Evolutionary conservation across 2,113 vertebrate genomes (phyloP).

Genomic region (Arvicanthis niloticus): DNA sequence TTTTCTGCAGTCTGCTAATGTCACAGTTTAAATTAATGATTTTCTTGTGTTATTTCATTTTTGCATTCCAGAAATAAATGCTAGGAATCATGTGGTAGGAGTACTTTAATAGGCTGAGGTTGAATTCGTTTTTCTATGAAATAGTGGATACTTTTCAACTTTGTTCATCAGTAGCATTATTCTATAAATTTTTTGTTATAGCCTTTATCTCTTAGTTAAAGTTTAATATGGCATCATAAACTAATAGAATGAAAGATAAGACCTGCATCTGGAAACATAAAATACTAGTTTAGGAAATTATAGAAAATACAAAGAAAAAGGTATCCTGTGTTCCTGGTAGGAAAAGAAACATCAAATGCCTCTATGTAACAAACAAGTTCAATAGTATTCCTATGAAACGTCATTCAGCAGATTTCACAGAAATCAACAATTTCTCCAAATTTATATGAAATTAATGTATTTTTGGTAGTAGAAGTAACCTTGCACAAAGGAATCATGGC

Average conservation of each 20-base stretch:
- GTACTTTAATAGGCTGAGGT: neutral
- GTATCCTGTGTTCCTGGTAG: neutral
- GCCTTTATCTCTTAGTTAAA: neutral
- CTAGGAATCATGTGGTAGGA: neutral
- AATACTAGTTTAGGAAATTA: neutral
- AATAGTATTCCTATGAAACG: fast-evolving
- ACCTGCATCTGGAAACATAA: neutral
- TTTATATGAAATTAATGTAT: neutral
- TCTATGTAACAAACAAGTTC: neutral
- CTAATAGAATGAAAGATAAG: neutral
- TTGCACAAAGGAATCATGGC: neutral
- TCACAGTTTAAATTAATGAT: neutral
- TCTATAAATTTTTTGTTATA: neutral
- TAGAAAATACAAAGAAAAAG: neutral
- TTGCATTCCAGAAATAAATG: neutral
- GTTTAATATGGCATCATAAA: neutral
- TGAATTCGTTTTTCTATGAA: neutral
- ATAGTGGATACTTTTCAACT: neutral
- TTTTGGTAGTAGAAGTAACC: neutral
- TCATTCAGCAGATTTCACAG: too few relatives aligned
- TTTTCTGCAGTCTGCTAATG: neutral
- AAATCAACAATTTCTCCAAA: neutral
- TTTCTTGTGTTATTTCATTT: neutral
- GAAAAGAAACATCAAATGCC: neutral
- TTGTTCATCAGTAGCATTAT: neutral